These are phyloP conservation scores for Hololepta plana DNA, from an alignment of 2,888 invertebrate species.

Conservation along the genomic window DNA sequence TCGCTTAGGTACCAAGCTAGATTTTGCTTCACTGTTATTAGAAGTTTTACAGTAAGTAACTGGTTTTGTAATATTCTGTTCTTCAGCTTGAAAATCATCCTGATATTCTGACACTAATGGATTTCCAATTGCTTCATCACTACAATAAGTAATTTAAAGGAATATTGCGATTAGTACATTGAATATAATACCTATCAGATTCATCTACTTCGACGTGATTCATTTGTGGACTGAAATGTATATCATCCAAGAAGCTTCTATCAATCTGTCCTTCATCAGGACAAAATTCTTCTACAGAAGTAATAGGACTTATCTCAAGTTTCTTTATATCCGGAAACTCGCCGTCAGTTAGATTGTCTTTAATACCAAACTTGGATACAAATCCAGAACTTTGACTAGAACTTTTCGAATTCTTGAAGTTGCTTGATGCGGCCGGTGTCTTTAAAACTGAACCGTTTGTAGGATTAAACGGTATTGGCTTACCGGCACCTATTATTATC, in stretches of 20 bases:
- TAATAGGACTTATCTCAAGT: slow-evolving; percentile 23
- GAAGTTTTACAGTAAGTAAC: no score
- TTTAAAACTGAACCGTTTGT: no score
- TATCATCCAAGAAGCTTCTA: slow-evolving; percentile 57
- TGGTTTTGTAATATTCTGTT: slow-evolving; percentile 18
- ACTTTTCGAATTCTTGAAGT: no score
- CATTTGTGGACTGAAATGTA: slow-evolving; percentile 25
- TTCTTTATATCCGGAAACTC: slow-evolving; percentile 19
- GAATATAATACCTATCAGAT: slow-evolving; percentile 41
- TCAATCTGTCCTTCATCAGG: slow-evolving; percentile 59
- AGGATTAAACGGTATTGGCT: slow-evolving; percentile 25
- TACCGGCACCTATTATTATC: slow-evolving; percentile 26
- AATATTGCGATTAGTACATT: no score
- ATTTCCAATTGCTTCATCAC: slow-evolving; percentile 55
- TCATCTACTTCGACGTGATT: slow-evolving; percentile 26
- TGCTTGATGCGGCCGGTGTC: no score
- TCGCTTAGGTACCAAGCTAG: no score
- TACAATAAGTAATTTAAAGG: slow-evolving; percentile 16
- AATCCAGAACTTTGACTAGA: slow-evolving; percentile 21
- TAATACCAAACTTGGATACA: slow-evolving; percentile 20
- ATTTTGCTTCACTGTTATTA: no score
- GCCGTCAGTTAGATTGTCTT: slow-evolving; percentile 17
- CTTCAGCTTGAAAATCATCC: slow-evolving; percentile 63
- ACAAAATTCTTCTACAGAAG: slow-evolving; percentile 51
- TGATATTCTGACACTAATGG: slow-evolving; percentile 69